These are phyloP conservation scores for Anguilla japonica DNA, from an alignment of 2,113 vertebrate genomes.

Conservation along the genomic window DNA sequence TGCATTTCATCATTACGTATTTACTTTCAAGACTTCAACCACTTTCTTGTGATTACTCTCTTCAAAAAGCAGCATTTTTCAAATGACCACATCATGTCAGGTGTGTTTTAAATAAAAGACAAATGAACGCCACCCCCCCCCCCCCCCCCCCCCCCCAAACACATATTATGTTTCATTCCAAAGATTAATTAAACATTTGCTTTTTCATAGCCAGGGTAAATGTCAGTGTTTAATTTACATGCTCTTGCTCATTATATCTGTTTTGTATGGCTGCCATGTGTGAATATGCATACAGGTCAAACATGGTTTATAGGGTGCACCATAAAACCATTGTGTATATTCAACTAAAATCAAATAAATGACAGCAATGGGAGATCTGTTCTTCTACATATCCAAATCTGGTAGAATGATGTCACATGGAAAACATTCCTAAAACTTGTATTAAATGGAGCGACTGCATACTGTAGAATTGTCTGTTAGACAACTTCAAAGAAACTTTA, in stretches of 20 bases:
- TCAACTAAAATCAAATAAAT: neutral
- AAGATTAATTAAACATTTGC: conserved; percentile 2
- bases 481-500: neutral
- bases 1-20: neutral
- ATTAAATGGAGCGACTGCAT: neutral
- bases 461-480: neutral
- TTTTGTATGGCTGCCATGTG: conserved; percentile 17
- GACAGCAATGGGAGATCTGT: neutral
- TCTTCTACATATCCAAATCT: neutral
- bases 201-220: neutral
- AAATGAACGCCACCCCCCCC: neutral
- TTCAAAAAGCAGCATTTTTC: neutral
- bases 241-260: neutral
- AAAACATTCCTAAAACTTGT: neutral
- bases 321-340: neutral
- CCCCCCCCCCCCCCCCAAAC: neutral
- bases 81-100: neutral
- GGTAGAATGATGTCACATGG: conserved; percentile 12
- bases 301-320: neutral
- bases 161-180: neutral
- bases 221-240: conserved; percentile 7
- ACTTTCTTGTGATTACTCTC: neutral
- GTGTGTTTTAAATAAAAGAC: neutral
- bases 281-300: neutral
- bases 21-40: neutral